Evolutionary conservation across 2,888 invertebrate genomes (phyloP).

Genomic region (Caenorhabditis sulstoni): DNA sequence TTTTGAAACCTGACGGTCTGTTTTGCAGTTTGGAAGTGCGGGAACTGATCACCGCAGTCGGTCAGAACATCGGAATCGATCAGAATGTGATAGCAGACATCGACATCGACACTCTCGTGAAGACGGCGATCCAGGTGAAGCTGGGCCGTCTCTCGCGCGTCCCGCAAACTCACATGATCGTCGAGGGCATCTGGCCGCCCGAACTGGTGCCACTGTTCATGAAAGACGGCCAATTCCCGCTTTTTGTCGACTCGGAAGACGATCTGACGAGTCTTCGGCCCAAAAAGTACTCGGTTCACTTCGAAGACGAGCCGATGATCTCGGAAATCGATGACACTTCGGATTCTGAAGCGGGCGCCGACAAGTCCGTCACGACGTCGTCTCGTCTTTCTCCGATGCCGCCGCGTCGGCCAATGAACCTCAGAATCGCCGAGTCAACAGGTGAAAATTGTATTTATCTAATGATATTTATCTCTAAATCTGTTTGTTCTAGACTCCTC

Average conservation of each 20-base stretch:
- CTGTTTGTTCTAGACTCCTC: conserved; percentile 23
- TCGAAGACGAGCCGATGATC: conserved; percentile 58
- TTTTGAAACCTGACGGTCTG: not conserved
- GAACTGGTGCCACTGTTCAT: conserved; percentile 78
- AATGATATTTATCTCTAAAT: not conserved
- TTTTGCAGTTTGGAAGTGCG: conserved; percentile 73
- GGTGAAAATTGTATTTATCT: not conserved
- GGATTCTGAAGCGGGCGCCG: conserved; percentile 23
- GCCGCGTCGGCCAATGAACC: conserved; percentile 20
- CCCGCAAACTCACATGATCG: conserved; percentile 77
- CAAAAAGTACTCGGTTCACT: conserved; percentile 56
- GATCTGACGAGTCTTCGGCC: conserved; percentile 56
- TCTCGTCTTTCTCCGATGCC: conserved; percentile 49
- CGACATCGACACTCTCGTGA: conserved; percentile 76
- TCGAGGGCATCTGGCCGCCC: conserved; percentile 78
- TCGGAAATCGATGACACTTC: conserved; percentile 56
- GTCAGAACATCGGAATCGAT: conserved; percentile 78
- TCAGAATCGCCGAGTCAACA: conserved; percentile 16
- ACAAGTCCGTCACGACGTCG: conserved; percentile 38
- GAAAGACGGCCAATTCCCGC: conserved; percentile 77
- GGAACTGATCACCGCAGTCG: conserved; percentile 76
- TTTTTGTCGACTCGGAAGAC: conserved; percentile 76
- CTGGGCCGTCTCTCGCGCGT: conserved; percentile 75
- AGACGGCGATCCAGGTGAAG: conserved; percentile 79
- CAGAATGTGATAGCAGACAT: conserved; percentile 74